Evolutionary conservation across 2,888 invertebrate genomes (phyloP).

Genomic region (Ennomos quercinarius): DNA sequence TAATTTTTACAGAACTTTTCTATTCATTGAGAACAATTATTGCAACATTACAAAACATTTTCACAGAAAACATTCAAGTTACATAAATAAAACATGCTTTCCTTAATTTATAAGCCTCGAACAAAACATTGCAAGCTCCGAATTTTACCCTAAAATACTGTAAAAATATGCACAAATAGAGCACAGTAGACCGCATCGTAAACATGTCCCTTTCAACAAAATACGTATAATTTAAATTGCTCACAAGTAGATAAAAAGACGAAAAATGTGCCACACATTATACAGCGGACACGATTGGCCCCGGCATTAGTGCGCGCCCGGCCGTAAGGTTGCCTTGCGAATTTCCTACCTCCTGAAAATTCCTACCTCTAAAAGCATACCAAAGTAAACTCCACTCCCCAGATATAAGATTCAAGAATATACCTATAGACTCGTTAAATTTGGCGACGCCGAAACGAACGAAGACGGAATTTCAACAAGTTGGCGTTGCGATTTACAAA

Average conservation of each 20-base stretch:
- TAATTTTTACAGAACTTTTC: too few species aligned
- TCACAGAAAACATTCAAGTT: conserved; percentile 1
- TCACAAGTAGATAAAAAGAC: conserved; percentile 56
- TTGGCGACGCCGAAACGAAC: conserved; percentile 71
- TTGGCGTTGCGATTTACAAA: conserved; percentile 67
- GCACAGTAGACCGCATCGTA: conserved; percentile 45
- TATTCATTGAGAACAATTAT: too few species aligned
- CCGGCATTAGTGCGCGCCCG: conserved; percentile 79
- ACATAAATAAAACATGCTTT: conserved; percentile 14
- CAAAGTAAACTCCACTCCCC: conserved; percentile 58
- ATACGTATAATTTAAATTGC: conserved; percentile 48
- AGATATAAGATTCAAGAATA: conserved; percentile 55
- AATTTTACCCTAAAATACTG: conserved; percentile 30
- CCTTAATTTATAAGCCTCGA: conserved; percentile 22
- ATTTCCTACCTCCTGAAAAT: conserved; percentile 69
- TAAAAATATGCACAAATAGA: conserved; percentile 37
- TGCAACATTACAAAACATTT: too few species aligned
- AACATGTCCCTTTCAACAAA: conserved; percentile 45
- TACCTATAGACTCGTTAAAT: conserved; percentile 58
- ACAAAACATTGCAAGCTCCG: conserved; percentile 16
- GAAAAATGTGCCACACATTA: conserved; percentile 73
- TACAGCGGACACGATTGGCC: conserved; percentile 72
- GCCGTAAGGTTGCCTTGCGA: conserved; percentile 78
- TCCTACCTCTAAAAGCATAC: conserved; percentile 44
- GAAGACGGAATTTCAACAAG: conserved; percentile 83